phyloP scores from a whole-genome alignment of 2,888 invertebrate genomes.

The Drosophila trichaetosa region DNA sequence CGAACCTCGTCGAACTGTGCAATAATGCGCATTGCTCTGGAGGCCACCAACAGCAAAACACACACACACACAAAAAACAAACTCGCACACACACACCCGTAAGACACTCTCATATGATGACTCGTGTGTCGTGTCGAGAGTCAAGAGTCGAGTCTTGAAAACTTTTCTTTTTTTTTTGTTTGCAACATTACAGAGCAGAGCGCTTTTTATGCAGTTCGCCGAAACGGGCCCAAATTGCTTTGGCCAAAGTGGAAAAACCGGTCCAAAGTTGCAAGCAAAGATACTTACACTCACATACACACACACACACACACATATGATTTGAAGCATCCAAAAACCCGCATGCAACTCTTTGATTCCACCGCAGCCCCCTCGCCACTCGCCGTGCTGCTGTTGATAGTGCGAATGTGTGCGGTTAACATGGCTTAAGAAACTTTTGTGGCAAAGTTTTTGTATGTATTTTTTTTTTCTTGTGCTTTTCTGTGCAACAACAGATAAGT shows the following conservation, averaged over 20 bases:
- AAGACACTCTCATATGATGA: constrained; percentile 23
- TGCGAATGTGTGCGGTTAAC: constrained; percentile 79
- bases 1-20: constrained; percentile 30
- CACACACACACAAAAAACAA: constrained; percentile 2
- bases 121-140: constrained; percentile 37
- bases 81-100: not conserved
- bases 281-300: constrained; percentile 52
- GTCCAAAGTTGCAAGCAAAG: constrained; percentile 69
- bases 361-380: not conserved
- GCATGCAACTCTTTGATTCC: constrained; percentile 11
- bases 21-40: constrained; percentile 42
- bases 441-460: constrained; percentile 24
- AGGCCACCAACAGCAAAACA: not conserved
- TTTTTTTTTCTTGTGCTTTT: constrained; percentile 4
- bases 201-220: constrained; percentile 52
- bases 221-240: constrained; percentile 75
- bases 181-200: constrained; percentile 51
- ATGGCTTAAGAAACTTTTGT: constrained; percentile 81
- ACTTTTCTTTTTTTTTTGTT: constrained; percentile 15
- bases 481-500: constrained; percentile 76
- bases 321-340: constrained; percentile 4
- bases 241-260: constrained; percentile 81
- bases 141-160: constrained; percentile 52
- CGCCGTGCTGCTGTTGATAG: constrained; percentile 47
- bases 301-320: constrained; percentile 31